A percentile compares a stretch with the other conserved stretches of the same genome.
Conservation (phyloP, 2,797 vertebrate genomes). For the Halcyon chelicuti region DNA sequence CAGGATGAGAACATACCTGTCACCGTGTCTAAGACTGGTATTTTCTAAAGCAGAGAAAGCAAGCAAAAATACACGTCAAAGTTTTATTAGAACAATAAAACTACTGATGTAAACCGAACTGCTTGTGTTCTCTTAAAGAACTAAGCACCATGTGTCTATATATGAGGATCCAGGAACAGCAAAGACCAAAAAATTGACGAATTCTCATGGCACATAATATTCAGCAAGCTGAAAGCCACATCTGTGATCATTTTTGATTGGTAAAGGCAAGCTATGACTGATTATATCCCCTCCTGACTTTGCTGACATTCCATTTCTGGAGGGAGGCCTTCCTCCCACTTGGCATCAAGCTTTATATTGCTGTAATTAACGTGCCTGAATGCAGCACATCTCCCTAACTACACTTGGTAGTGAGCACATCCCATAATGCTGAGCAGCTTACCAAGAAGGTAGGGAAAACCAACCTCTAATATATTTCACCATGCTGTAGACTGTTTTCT, state of each 20-base stretch:
- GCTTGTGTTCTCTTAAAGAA: neutral
- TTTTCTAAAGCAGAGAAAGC: neutral
- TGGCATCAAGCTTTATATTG: neutral
- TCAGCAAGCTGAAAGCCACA: neutral
- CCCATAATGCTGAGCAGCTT: neutral
- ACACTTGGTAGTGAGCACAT: neutral
- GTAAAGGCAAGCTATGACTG: neutral
- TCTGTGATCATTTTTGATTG: neutral
- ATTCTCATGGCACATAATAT: neutral
- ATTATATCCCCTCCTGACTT: neutral
- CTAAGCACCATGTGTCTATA: accelerated
- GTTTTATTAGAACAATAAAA: neutral
- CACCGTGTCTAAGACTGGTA: neutral
- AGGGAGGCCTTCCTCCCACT: slow-evolving; percentile 14
- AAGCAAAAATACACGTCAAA: neutral
- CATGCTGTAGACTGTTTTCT: neutral
- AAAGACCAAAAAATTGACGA: neutral
- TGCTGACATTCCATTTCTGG: neutral
- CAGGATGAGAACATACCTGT: neutral
- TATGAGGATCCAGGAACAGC: neutral
- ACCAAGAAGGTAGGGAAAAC: neutral
- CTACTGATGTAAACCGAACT: neutral
- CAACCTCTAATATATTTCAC: neutral
- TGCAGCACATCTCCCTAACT: slow-evolving; percentile 3
- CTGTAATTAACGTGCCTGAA: slow-evolving; percentile 11